Conservation (phyloP, 2,888 invertebrate species). For the Mechanitis messenoides region DNA sequence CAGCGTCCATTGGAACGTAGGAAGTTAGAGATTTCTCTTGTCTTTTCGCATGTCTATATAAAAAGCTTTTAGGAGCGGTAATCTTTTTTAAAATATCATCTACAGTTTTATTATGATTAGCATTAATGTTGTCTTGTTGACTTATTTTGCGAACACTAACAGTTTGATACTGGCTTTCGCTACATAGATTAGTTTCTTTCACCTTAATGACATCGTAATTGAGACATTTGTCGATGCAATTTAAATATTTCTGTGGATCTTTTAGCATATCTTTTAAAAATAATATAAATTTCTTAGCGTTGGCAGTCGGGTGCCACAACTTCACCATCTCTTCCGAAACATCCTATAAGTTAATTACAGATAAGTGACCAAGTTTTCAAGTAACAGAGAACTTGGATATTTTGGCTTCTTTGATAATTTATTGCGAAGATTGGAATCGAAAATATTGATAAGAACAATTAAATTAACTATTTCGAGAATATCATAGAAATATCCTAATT, state of each 20-base stretch:
- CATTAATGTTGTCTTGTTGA: constrained; percentile 33
- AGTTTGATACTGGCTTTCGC: constrained; percentile 57
- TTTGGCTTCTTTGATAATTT: constrained; percentile 29
- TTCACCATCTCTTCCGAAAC: constrained; percentile 62
- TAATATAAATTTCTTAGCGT: constrained; percentile 55
- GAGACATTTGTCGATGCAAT: constrained; percentile 16
- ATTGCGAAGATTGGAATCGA: constrained; percentile 25
- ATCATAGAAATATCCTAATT: too few relatives aligned
- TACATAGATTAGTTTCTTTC: constrained; percentile 34
- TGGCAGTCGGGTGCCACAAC: constrained; percentile 57
- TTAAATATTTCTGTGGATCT: constrained; percentile 51
- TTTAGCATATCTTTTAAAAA: constrained; percentile 55
- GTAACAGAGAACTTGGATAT: constrained; percentile 28
- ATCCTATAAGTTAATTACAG: constrained; percentile 48
- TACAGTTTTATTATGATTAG: constrained; percentile 38
- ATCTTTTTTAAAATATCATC: constrained; percentile 62
- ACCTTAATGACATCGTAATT: constrained; percentile 30
- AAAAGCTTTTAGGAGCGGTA: constrained; percentile 65
- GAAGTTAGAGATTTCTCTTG: constrained; percentile 48
- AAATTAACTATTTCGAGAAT: too few relatives aligned
- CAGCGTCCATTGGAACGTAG: constrained; percentile 65
- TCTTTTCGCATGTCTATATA: constrained; percentile 57
- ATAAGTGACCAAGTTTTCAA: constrained; percentile 32
- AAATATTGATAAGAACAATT: constrained; percentile 25
- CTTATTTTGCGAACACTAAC: constrained; percentile 44